Evolutionary conservation across 1,140 invertebrate species (phyloP).

Genomic region (Panagrolaimus sp.): DNA sequence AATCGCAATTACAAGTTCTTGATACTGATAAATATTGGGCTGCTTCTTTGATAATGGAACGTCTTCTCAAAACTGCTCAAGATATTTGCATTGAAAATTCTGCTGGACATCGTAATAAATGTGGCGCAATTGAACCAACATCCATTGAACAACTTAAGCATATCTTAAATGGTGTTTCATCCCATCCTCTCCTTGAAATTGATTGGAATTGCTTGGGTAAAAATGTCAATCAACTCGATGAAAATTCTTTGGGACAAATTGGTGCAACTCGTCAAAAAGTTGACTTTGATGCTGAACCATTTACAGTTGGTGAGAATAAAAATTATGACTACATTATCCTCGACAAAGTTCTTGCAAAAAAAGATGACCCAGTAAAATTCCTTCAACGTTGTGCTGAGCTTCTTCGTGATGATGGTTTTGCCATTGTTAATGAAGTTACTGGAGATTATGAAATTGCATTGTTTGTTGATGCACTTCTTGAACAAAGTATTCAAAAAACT

Average conservation of each 20-base stretch:
- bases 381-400: conserved; percentile 62
- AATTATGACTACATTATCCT: conserved; percentile 52
- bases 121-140: conserved; percentile 72
- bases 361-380: conserved; percentile 54
- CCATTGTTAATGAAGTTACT: conserved; percentile 63
- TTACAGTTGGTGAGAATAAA: conserved; percentile 45
- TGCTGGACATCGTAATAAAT: conserved; percentile 64
- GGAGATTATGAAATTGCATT: conserved; percentile 50
- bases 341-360: conserved; percentile 54
- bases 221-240: conserved; percentile 50
- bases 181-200: conserved; percentile 59
- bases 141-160: conserved; percentile 51
- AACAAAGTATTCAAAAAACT: conserved; percentile 63
- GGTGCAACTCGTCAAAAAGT: conserved; percentile 54
- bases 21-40: conserved; percentile 55
- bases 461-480: conserved; percentile 63
- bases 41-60: conserved; percentile 40
- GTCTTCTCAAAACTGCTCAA: conserved; percentile 51
- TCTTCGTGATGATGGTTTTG: conserved; percentile 69
- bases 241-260: conserved; percentile 48
- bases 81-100: conserved; percentile 74
- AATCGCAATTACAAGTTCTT: conserved; percentile 31
- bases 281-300: conserved; percentile 40
- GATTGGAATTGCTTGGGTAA: conserved; percentile 59
- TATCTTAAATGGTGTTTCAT: conserved; percentile 50